Percentiles rank a stretch among this genome's conserved stretches.
phyloP scores from a whole-genome alignment of 2,113 vertebrate genomes.

The Paramormyrops kingsleyae region DNA sequence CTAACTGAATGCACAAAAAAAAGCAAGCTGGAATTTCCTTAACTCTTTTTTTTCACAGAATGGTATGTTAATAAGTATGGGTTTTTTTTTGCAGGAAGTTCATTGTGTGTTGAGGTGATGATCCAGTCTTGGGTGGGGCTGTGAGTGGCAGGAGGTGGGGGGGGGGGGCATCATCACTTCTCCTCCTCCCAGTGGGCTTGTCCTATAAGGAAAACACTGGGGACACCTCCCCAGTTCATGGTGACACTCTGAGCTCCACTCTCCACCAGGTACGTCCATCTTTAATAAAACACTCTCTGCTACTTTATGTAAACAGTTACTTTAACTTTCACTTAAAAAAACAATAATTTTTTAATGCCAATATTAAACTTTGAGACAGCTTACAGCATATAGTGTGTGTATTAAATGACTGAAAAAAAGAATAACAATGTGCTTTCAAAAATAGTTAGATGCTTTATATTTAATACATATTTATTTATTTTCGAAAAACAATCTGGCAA shows the following conservation, averaged over 20 bases:
- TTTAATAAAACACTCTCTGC: background rate
- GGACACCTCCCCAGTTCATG: constrained; percentile 22
- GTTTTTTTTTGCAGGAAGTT: constrained; percentile 27
- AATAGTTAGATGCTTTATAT: background rate
- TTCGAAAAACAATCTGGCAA: background rate
- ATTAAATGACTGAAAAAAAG: background rate
- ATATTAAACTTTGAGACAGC: background rate
- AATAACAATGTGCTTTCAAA: background rate
- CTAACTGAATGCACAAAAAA: constrained; percentile 10
- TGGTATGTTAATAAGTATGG: background rate
- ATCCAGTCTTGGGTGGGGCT: constrained; percentile 9
- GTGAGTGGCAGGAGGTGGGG: background rate
- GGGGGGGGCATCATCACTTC: constrained; percentile 40
- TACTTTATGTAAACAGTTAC: background rate
- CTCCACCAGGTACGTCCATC: constrained; percentile 46
- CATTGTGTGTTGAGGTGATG: constrained; percentile 8
- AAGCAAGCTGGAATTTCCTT: constrained; percentile 9
- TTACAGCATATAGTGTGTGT: background rate
- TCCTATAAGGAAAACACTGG: constrained; percentile 32
- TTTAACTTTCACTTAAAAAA: background rate
- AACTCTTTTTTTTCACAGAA: background rate
- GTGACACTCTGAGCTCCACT: constrained; percentile 23
- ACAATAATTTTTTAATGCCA: background rate
- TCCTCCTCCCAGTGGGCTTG: constrained; percentile 34
- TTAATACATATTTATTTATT: background rate